These are phyloP conservation scores for Neopipo cinnamomea DNA, from an alignment of 2,113 vertebrate genomes.

Conservation along the genomic window DNA sequence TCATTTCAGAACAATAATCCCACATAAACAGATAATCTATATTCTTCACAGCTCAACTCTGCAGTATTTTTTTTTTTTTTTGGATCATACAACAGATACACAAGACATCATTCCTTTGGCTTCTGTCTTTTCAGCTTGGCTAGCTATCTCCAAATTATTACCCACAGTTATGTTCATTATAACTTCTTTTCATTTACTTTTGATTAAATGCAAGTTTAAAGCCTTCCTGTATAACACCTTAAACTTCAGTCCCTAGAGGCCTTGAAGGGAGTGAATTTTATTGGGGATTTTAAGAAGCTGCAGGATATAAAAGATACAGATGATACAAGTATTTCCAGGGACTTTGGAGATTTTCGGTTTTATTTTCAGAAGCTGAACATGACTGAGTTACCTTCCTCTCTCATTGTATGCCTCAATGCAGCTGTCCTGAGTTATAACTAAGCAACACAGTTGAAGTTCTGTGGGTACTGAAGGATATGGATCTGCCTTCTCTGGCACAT, in stretches of 20 bases:
- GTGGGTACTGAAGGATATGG: background rate
- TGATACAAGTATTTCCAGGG: background rate
- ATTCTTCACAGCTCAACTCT: background rate
- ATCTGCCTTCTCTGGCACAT: background rate
- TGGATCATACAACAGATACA: rapidly evolving
- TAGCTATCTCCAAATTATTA: background rate
- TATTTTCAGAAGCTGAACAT: background rate
- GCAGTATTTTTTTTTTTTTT: background rate
- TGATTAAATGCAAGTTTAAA: background rate
- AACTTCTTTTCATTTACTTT: background rate
- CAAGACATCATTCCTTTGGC: background rate
- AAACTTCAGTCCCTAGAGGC: background rate
- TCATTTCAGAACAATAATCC: background rate
- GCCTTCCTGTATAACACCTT: background rate
- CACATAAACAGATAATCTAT: background rate
- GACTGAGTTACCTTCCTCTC: background rate
- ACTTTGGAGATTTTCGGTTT: background rate
- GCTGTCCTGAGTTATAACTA: background rate
- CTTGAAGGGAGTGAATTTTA: background rate
- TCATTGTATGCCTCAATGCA: background rate
- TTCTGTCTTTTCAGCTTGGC: background rate
- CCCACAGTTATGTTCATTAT: background rate
- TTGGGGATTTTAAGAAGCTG: background rate
- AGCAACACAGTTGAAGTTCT: background rate
- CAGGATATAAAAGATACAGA: background rate